Percentiles rank a stretch among this genome's conserved stretches.
Conservation (phyloP, 2,113 vertebrate species). For the Bungarus multicinctus region DNA sequence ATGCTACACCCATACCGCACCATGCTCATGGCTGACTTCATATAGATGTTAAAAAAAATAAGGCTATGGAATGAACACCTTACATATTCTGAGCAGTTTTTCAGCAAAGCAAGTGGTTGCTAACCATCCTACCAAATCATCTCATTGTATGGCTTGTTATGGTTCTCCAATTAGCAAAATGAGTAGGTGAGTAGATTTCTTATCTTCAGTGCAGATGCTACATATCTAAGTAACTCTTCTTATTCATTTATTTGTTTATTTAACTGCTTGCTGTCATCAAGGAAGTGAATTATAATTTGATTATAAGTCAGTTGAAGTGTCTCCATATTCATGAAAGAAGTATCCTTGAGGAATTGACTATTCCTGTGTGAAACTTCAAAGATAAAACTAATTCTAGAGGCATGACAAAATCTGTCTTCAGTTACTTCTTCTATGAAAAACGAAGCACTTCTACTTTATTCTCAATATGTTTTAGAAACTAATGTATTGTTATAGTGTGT, state of each 20-base stretch:
- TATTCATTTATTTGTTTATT: not conserved
- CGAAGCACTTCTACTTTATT: not conserved
- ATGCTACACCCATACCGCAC: not conserved
- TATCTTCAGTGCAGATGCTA: not conserved
- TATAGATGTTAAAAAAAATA: not conserved
- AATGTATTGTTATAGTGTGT: not conserved
- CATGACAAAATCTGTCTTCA: not conserved
- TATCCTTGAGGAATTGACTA: not conserved
- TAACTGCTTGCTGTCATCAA: not conserved
- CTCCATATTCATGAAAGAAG: not conserved
- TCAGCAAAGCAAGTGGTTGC: not conserved
- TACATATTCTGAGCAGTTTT: not conserved
- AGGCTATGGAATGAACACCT: accelerated
- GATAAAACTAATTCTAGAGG: not conserved
- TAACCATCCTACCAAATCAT: not conserved
- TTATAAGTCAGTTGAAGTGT: not conserved
- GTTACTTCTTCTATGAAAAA: not conserved
- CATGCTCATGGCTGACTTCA: not conserved
- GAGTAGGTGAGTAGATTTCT: not conserved
- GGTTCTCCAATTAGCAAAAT: not conserved
- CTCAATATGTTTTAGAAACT: not conserved
- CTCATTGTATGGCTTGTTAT: not conserved
- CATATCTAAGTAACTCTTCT: not conserved
- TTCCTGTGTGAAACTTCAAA: not conserved
- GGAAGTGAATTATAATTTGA: not conserved